Base-by-base conservation (phyloP, 2,888 invertebrate genomes). In the Icerya purchasi region DNA sequence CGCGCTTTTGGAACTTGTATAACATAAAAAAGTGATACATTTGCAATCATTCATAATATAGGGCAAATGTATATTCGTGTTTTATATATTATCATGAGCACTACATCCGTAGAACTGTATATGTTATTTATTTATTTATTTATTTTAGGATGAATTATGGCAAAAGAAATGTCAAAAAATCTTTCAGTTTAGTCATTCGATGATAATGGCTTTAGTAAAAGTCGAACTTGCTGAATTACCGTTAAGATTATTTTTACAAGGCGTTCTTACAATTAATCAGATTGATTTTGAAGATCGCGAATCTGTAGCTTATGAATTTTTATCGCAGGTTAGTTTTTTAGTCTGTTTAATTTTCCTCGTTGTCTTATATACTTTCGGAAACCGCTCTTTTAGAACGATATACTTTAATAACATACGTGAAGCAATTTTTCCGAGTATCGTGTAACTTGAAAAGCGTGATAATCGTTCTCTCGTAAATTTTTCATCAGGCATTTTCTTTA, bases 91-190 rank as follows among this genome's bases (percentile, higher is more conserved):
- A n/a, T n/a, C n/a, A n/a, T n/a, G n/a, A n/a, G n/a, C n/a, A n/a
- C n/a, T n/a, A n/a, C n/a, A n/a, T n/a, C n/a, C n/a, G n/a, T n/a
- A n/a, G n/a, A n/a, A n/a, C n/a, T n/a, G n/a, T n/a, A n/a, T n/a
- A n/a, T n/a, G n/a, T n/a, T n/a, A n/a, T 25, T 14, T 1, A 55
- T 18, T 54, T 20, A 59, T 56, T 54, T 53, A 23, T 36, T 5
- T 57, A 60, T 36, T 36, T 1, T 67, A 86, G 82, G 96, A 97
- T 70, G 89, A 89, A 59, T 88, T 92, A 76, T 98, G 97, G 96
- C 90, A 94, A 72, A 94, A 92, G 72, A 97, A 98, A 70, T 92
- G 96, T 68, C 87, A 89, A 71, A 97, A 96, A 74, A 93, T 98
- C 65, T 91, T 98, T 75, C 91, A 96, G 73, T 97, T 96, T 72